Evolutionary conservation across 2,113 vertebrate species (phyloP), one percentile per base, ranked within the genome.

Genomic region (Colius striatus): DNA sequence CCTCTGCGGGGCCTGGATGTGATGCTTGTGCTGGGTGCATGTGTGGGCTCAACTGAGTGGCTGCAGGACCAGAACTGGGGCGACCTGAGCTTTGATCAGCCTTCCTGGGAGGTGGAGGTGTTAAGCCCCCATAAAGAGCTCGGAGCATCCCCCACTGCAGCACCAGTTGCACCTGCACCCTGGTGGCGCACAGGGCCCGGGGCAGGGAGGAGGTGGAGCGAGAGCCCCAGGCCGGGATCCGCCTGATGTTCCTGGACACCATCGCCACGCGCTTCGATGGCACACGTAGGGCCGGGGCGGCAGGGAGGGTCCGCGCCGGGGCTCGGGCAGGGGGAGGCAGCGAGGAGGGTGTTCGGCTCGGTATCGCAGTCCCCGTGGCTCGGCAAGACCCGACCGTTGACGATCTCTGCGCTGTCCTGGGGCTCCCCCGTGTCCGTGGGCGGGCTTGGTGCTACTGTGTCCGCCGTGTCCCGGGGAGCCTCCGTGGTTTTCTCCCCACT

Each of bases 231-330:
- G 71, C 45, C 34, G 61, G 58, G 66, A 58, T 78, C 82, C 77
- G 36, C 66, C 85, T 32, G 80, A 91, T 76, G 79, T 99, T 99
- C 90, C 95, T 99, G 98, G 98, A 99, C 97, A 99, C 98, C 97
- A 99, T 99, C 77, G 98, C 98, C 32, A 99, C 98, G 29, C 98
- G 98, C 95, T 99, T 99, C 73, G 98, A 99, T 91, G 98, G 98
- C 96, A 99, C 98, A 96, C 98, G 98, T 99, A 97, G 98, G 98
- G 98, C 68, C 29, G 74, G 63, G 45, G 50, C 38, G 38, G 38
- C 38, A 41, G 38, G 38, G 38, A 41, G 38, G 38, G 12, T 41
- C 38, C 9, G 38, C 38, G 38, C 43, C 16, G 20, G 57, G 67
- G 38, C 38, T 41, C 38, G 38, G 38, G 38, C 38, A 12, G 38